These are phyloP conservation scores for Siniperca chuatsi DNA, from an alignment of 2,113 vertebrate genomes.

Conservation along the genomic window DNA sequence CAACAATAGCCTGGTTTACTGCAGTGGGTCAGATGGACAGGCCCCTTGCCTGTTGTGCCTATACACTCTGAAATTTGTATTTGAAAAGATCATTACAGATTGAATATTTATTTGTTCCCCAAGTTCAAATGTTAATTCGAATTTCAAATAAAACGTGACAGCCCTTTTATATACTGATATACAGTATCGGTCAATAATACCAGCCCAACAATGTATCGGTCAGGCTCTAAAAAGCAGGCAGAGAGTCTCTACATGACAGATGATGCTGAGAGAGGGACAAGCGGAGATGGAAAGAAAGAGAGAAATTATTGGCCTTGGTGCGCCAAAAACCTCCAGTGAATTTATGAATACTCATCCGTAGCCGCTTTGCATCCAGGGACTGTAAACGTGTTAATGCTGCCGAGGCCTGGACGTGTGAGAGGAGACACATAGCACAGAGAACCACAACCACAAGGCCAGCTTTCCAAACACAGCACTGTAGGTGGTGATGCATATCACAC, in stretches of 20 bases:
- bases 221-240: slow-evolving; percentile 26
- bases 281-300: slow-evolving; percentile 40
- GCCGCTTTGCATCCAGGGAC: slow-evolving; percentile 55
- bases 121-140: background rate
- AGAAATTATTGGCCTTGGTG: slow-evolving; percentile 32
- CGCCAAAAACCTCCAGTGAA: slow-evolving; percentile 45
- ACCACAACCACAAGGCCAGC: slow-evolving; percentile 59
- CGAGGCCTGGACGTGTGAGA: slow-evolving; percentile 53
- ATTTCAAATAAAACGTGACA: background rate
- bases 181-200: background rate
- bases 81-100: background rate
- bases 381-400: slow-evolving; percentile 75
- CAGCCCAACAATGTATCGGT: background rate
- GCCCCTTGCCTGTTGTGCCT: too few species aligned
- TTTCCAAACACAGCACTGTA: slow-evolving; percentile 65
- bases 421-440: slow-evolving; percentile 51
- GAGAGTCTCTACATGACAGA: slow-evolving; percentile 32
- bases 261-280: slow-evolving; percentile 27
- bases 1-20: background rate
- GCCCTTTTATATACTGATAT: background rate
- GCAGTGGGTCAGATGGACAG: background rate
- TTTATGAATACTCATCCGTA: slow-evolving; percentile 64
- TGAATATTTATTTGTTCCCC: background rate
- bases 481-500: slow-evolving; percentile 71
- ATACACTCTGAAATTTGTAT: background rate